Percentiles rank a stretch among this genome's conserved stretches.
phyloP scores from a whole-genome alignment of 2,888 invertebrate genomes.

The Choreutis nemorana region DNA sequence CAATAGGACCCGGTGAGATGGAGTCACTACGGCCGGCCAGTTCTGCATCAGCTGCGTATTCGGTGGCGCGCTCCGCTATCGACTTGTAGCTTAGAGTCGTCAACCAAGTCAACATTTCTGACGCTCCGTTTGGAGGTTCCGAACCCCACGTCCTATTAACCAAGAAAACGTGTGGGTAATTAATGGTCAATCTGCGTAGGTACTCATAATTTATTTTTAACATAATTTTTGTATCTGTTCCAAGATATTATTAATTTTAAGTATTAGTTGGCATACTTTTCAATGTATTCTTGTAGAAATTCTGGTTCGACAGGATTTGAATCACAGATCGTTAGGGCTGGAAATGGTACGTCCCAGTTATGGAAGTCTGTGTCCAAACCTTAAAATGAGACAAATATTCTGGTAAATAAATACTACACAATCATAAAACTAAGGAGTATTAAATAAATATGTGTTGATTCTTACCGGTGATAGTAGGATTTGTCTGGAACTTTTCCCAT shows the following conservation, averaged over 20 bases:
- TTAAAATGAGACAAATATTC: constrained; percentile 7
- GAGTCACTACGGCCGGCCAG: constrained; percentile 21
- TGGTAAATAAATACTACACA: not conserved
- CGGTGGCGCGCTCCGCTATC: constrained; percentile 28
- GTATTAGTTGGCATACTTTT: too few species aligned
- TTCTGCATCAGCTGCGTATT: constrained; percentile 26
- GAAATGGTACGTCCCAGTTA: constrained; percentile 81
- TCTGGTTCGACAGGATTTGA: constrained; percentile 60
- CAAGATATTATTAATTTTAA: not conserved
- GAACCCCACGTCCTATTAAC: too few species aligned
- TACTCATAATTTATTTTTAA: too few species aligned
- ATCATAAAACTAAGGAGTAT: not conserved
- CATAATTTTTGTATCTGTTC: too few species aligned
- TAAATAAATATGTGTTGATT: not conserved
- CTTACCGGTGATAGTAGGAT: constrained; percentile 79
- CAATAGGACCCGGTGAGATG: constrained; percentile 15
- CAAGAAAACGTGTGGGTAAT: too few species aligned
- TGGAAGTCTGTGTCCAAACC: constrained; percentile 83
- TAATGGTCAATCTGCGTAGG: too few species aligned
- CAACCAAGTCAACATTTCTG: constrained; percentile 46
- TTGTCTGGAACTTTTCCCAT: constrained; percentile 85
- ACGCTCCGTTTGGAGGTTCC: constrained; percentile 32
- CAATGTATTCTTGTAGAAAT: constrained; percentile 43
- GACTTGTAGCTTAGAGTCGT: constrained; percentile 46
- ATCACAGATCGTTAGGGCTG: constrained; percentile 74